Base-by-base conservation (phyloP, 2,888 invertebrate genomes). In the Metalampra italica region DNA sequence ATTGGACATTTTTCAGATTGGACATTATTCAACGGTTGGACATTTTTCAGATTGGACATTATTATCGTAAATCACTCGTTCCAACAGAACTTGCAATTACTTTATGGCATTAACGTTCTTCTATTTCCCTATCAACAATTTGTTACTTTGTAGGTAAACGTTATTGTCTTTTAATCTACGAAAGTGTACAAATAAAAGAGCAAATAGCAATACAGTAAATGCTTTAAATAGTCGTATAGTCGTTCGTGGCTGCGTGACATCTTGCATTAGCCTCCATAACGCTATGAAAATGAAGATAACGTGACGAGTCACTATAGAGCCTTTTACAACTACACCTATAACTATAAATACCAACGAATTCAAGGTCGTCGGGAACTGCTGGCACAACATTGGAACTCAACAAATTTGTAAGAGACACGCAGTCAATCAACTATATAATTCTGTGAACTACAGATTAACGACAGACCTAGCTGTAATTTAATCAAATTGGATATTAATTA, bases 161-260 rank as follows among this genome's bases (percentile, higher is more conserved):
- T 3, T 22, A 3, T 22, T 22, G 22, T 22, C 22, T 22, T 22
- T 22, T 22, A 3, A 5, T 22, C 22, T 22, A 22, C 22, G 2
- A 22, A 22, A 22, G 22, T 22, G 22, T 22, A 22, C 22, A 22
- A 22, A 22, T 22, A 22, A 22, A 5, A 3, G 22, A 3, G 5
- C 22, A 22, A 22, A 22, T 22, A 22, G 3, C 22, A 22, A 22
- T 22, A 22, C 5, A 2, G 22, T 22, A 22, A n/a, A 5, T 22
- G 22, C 22, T 22, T 22, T 22, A 22, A 22, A 22, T 22, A 22
- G 22, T 5, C 5, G 22, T 22, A 22, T 2, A 37, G n/a, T 36
- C 8, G 70, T 76, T 74, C 78, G 77, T 80, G 79, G 54, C 64
- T 55, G 54, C 60, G 62, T 63, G 69, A 66, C 72, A 73, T 75